These are phyloP conservation scores for Scomber scombrus DNA, from an alignment of 2,113 vertebrate genomes.

Conservation along the genomic window DNA sequence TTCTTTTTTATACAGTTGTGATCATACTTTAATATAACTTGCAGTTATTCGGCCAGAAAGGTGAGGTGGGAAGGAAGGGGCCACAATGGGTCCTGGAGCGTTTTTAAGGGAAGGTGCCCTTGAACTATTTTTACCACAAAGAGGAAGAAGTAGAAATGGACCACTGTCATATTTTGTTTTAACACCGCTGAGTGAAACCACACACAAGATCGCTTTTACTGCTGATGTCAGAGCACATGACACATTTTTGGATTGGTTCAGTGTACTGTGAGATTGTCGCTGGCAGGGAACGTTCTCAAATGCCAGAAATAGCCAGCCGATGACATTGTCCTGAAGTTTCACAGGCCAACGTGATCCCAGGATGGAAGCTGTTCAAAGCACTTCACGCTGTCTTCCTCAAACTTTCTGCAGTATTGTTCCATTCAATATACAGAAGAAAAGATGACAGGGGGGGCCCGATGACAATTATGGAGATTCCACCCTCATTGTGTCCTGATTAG, in stretches of 20 bases:
- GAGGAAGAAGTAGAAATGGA: constrained; percentile 1
- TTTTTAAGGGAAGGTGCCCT: no score
- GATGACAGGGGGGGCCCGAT: background rate
- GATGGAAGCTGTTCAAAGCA: constrained; percentile 26
- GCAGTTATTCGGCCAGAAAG: no score
- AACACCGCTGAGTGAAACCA: background rate
- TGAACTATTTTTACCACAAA: background rate
- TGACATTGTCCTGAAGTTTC: constrained; percentile 43
- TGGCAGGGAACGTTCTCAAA: constrained; percentile 35
- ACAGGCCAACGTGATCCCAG: constrained; percentile 10
- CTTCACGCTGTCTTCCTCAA: constrained; percentile 3
- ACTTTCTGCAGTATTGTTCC: constrained; percentile 23
- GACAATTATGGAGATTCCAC: constrained; percentile 39
- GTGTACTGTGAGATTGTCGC: constrained; percentile 35
- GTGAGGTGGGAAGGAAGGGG: no score
- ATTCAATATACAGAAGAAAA: constrained; percentile 1
- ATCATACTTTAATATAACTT: no score
- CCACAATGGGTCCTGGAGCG: no score
- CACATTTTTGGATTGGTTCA: background rate
- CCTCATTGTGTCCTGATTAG: constrained; percentile 28
- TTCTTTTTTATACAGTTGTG: no score
- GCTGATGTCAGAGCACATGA: background rate
- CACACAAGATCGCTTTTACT: background rate
- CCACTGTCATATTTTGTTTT: background rate
- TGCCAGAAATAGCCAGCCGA: constrained; percentile 21